Evolutionary conservation across 1,140 invertebrate species (phyloP).

Genomic region (Ladona fulva): DNA sequence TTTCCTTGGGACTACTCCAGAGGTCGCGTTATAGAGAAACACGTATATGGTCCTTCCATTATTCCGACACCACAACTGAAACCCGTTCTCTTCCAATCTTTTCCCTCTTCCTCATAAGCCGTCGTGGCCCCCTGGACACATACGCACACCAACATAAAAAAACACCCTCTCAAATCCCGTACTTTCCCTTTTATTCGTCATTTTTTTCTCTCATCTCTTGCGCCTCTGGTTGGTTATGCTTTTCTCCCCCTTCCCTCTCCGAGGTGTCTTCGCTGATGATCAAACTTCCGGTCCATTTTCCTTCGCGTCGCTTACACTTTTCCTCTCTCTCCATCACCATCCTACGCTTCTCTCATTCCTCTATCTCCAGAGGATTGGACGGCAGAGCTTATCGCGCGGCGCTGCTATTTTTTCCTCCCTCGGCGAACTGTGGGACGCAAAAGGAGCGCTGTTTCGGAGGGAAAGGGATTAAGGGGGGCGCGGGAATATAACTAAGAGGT

Average conservation of each 20-base stretch:
- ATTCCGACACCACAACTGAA: no score
- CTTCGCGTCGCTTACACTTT: no score
- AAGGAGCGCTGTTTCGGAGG: not conserved
- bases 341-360: not conserved
- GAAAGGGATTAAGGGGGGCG: not conserved
- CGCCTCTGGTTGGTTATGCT: not conserved
- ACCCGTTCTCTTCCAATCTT: no score
- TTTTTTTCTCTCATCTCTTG: not conserved
- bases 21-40: no score
- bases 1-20: no score
- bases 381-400: not conserved
- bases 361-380: not conserved
- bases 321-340: not conserved
- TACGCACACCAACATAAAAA: no score
- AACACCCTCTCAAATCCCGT: no score
- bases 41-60: no score
- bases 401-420: not conserved
- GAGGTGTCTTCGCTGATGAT: not conserved
- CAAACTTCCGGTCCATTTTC: not conserved
- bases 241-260: not conserved
- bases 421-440: not conserved
- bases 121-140: not conserved
- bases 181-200: not conserved
- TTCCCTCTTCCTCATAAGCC: no score
- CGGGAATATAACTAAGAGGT: not conserved